Evolutionary conservation across 2,797 vertebrate genomes (phyloP).

Genomic region (Dermochelys coriacea): DNA sequence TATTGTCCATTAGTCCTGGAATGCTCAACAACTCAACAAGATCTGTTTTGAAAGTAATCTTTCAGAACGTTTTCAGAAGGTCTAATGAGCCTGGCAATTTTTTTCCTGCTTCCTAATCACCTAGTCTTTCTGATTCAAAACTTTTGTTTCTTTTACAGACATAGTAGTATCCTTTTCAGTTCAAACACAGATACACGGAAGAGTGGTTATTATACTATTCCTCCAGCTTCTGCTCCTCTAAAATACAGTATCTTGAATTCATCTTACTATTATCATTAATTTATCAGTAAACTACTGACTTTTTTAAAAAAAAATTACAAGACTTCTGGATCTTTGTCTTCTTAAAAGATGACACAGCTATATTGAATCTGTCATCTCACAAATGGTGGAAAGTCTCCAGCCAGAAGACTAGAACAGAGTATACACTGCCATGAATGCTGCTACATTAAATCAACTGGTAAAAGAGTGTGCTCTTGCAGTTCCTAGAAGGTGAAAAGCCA

Average conservation of each 20-base stretch:
- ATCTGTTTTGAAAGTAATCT: not conserved
- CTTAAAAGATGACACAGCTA: not conserved
- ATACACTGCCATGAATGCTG: not conserved
- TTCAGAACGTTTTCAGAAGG: not conserved
- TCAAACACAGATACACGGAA: not conserved
- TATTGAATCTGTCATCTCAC: not conserved
- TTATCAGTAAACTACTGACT: not conserved
- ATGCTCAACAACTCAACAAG: not conserved
- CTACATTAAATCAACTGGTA: not conserved
- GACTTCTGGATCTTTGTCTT: not conserved
- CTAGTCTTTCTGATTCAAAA: not conserved
- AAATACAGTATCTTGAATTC: not conserved
- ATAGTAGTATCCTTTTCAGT: not conserved
- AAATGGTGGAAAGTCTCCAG: not conserved
- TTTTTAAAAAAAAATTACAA: not conserved
- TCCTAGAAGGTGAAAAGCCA: not conserved
- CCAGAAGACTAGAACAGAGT: not conserved
- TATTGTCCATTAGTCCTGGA: not conserved
- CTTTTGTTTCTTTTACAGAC: not conserved
- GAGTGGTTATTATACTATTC: not conserved
- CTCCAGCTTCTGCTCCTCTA: not conserved
- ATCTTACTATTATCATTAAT: not conserved
- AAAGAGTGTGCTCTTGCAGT: not conserved
- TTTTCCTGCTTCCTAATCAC: not conserved
- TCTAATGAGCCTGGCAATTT: not conserved